phyloP scores from a whole-genome alignment of 2,113 vertebrate species.

The Ochotona curzoniae region DNA sequence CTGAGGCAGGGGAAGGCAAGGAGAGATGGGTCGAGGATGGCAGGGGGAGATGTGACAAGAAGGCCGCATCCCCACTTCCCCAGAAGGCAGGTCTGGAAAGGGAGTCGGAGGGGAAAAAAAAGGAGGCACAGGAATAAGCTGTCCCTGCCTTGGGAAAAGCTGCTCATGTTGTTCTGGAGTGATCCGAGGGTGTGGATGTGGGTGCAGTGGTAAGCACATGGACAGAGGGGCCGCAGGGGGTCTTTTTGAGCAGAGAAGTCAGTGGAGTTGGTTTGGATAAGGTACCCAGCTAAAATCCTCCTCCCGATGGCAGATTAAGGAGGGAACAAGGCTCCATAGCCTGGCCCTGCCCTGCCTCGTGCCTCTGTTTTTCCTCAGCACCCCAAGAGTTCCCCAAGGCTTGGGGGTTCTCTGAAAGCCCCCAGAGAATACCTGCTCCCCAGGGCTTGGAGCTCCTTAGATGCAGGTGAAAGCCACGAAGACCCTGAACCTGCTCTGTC shows the following conservation, averaged over 20 bases:
- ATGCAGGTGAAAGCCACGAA: background rate
- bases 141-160: too few relatives aligned
- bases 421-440: background rate
- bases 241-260: background rate
- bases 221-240: background rate
- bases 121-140: background rate
- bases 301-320: background rate
- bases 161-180: background rate
- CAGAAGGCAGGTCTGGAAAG: background rate
- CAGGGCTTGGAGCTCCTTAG: background rate
- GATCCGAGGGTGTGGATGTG: rapidly evolving
- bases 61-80: background rate
- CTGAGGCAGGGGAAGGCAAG: background rate
- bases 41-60: background rate
- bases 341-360: background rate
- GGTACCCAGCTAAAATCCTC: background rate
- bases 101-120: background rate
- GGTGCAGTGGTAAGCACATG: background rate
- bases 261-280: background rate
- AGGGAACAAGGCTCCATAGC: background rate
- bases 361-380: background rate
- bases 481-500: background rate
- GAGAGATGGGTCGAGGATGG: background rate
- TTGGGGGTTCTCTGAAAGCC: background rate
- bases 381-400: too few relatives aligned